Base-by-base conservation (phyloP, 2,888 invertebrate species). In the Neria commutata region DNA sequence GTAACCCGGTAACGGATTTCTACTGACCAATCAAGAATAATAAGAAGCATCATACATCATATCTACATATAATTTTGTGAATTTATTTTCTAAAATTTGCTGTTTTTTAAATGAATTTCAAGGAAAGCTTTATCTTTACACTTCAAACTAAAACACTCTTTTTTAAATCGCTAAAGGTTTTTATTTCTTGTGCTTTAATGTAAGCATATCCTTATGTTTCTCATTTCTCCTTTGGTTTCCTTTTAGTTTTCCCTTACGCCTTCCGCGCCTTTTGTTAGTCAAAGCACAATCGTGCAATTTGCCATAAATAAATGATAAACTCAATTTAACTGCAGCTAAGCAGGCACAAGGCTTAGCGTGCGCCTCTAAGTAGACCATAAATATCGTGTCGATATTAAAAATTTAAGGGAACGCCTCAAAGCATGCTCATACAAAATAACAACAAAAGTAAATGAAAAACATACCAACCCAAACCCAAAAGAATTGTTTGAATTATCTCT, bases 361-460 rank as follows among this genome's bases (percentile, higher is more conserved):
- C 66, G 72, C 66, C 69, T 64, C 65, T 65, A 67, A 69, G 71
- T 69, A 65, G 65, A 71, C 65, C 67, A 72, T 74, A 74, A 72
- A 72, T 74, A 69, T 62, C 56, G 63, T 64, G 71, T 70, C 49
- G 23, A 51, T 59, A 46, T 54, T 59, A 59, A 54, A 54, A 54
- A 54, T 54, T 54, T 54, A 59, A 23, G 37, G n/a, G 47, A 45
- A 25, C 26, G 24, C 24, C 37, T 48, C 47, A 53, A 19, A 8
- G 21, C 5, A 42, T 5, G 5, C 17, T 19, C 6, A 37, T 4
- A 37, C 6, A 37, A 21, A 17, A 42, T 19, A 19, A 19, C 19
- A 37, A 37, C 14, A 17, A 42, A 3, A 37, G 4, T 19, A 21
- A 42, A 37, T n/a, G 6, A 5, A 37, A n/a, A 42, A 21, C 17